phyloP scores from a whole-genome alignment of 2,888 invertebrate species.

The Tenthredo livida region DNA sequence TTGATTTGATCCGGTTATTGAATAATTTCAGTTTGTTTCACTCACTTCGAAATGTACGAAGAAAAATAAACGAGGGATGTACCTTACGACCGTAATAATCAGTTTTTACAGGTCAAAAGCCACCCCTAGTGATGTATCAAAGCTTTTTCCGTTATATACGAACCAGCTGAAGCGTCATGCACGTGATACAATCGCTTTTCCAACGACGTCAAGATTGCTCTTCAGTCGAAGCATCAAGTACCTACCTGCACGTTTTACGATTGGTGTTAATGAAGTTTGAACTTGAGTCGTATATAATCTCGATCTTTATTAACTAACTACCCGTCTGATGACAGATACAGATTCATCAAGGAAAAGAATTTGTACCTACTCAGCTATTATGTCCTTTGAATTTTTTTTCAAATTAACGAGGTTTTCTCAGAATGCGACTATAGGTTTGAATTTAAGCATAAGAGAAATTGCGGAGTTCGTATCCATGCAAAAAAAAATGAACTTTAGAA shows the following conservation, averaged over 20 bases:
- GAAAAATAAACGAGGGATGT: not conserved
- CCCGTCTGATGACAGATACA: not conserved
- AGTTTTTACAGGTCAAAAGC: conserved; percentile 1
- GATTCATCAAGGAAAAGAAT: not conserved
- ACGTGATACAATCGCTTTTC: conserved; percentile 22
- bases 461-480: not conserved
- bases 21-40: not conserved
- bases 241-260: conserved; percentile 11
- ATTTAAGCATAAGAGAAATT: not conserved
- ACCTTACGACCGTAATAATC: not conserved
- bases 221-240: conserved; percentile 16
- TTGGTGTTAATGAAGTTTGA: conserved; percentile 8
- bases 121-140: not conserved
- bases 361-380: no score
- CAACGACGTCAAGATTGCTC: not conserved
- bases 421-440: not conserved
- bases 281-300: not conserved
- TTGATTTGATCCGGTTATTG: not conserved
- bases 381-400: no score
- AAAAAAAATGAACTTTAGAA: not conserved
- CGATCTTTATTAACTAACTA: conserved; percentile 10
- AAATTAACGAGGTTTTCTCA: not conserved
- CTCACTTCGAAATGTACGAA: not conserved
- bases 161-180: not conserved
- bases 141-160: not conserved